Percentiles rank a stretch among this genome's conserved stretches.
These are phyloP conservation scores for Lepus oiostolus DNA, from an alignment of 2,797 vertebrate genomes.

Conservation along the genomic window DNA sequence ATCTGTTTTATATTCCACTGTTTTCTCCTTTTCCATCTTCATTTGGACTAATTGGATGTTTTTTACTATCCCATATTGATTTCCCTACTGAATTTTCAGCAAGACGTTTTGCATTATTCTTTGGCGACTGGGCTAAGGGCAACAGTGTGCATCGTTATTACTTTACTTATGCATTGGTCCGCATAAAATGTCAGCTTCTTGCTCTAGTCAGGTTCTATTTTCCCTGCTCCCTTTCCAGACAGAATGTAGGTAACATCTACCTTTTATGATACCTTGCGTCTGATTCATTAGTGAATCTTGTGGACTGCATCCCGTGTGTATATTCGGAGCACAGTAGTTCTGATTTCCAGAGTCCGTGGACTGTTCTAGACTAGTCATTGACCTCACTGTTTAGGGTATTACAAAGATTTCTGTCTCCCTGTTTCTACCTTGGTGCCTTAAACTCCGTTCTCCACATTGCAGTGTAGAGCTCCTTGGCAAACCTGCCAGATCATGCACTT, in stretches of 20 bases:
- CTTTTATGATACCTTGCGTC: neutral
- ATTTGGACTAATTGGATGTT: conserved; percentile 40
- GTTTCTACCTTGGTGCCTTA: too few relatives aligned
- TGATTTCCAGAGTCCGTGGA: too few relatives aligned
- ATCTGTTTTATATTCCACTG: conserved; percentile 31
- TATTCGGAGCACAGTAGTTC: too few relatives aligned
- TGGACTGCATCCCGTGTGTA: too few relatives aligned
- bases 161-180: neutral
- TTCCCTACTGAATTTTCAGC: conserved; percentile 41
- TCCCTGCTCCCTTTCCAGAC: neutral
- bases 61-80: conserved; percentile 46
- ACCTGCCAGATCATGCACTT: too few relatives aligned
- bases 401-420: too few relatives aligned
- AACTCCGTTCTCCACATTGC: too few relatives aligned
- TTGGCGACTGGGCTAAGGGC: neutral
- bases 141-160: neutral
- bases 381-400: too few relatives aligned
- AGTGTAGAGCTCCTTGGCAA: too few relatives aligned
- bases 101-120: conserved; percentile 7
- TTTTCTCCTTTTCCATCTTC: conserved; percentile 31
- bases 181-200: neutral
- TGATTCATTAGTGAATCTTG: too few relatives aligned
- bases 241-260: neutral
- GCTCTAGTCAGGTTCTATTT: neutral
- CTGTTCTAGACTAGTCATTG: too few relatives aligned